Evolutionary conservation across 1,140 invertebrate genomes (phyloP).

Genomic region (Lithobius niger): DNA sequence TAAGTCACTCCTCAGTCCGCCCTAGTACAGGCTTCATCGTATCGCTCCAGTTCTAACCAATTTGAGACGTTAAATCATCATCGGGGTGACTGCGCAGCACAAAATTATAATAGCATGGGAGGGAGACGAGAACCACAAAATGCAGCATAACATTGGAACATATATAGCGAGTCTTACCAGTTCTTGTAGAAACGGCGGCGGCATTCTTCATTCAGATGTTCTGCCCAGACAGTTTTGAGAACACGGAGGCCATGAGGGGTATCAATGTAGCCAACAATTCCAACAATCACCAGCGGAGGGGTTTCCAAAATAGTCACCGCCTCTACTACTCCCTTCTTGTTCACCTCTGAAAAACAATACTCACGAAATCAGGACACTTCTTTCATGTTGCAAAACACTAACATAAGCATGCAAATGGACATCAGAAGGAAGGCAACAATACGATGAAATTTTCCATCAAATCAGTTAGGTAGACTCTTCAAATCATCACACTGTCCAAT

Average conservation of each 20-base stretch:
- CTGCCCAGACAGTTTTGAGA: slow-evolving; percentile 93
- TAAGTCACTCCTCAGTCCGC: background rate
- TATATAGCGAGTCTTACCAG: too few species aligned
- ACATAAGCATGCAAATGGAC: too few species aligned
- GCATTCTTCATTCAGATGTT: slow-evolving; percentile 97
- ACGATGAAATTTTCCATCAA: background rate
- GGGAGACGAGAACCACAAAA: too few species aligned
- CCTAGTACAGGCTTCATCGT: background rate
- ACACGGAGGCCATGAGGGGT: slow-evolving; percentile 91
- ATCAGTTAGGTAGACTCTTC: too few species aligned
- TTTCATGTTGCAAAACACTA: too few species aligned
- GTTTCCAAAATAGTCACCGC: slow-evolving; percentile 97
- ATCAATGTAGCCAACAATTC: slow-evolving; percentile 96
- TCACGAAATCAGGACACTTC: background rate
- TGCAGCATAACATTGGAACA: too few species aligned
- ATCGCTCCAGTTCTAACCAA: background rate
- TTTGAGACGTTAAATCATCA: background rate
- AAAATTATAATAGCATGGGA: too few species aligned
- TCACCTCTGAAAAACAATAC: slow-evolving; percentile 63
- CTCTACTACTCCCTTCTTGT: slow-evolving; percentile 99
- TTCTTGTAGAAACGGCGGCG: slow-evolving; percentile 99
- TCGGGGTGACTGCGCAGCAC: background rate
- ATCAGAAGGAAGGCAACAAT: background rate
- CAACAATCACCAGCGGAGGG: slow-evolving; percentile 95
- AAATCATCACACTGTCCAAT: too few species aligned